Evolutionary conservation across 2,888 invertebrate genomes (phyloP).

Genomic region (Thymelicus acteon): DNA sequence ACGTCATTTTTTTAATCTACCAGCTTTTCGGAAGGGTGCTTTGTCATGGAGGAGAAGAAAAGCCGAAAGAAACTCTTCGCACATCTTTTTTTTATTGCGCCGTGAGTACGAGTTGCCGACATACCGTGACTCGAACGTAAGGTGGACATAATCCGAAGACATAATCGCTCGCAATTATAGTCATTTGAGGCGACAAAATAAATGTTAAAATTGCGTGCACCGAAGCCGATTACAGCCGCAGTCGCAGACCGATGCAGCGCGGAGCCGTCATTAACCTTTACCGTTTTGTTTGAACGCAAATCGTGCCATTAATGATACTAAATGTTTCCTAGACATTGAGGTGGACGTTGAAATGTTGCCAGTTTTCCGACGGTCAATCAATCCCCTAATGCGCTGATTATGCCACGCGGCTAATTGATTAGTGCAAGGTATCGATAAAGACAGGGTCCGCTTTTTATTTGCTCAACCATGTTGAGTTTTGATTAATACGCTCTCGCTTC

Average conservation of each 20-base stretch:
- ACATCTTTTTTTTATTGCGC: no score
- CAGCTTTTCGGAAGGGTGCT: no score
- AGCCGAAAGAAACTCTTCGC: no score
- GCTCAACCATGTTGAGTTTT: constrained; percentile 22
- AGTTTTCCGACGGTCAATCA: constrained; percentile 64
- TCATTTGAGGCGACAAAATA: constrained; percentile 37
- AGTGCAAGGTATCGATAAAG: constrained; percentile 47
- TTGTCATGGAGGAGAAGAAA: no score
- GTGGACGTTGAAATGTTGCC: constrained; percentile 54
- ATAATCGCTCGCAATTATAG: constrained; percentile 36
- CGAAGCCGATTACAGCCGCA: constrained; percentile 22
- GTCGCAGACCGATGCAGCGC: constrained; percentile 22
- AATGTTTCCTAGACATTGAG: constrained; percentile 61
- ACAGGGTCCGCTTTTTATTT: constrained; percentile 36
- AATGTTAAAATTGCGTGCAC: constrained; percentile 36
- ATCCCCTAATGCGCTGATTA: constrained; percentile 59
- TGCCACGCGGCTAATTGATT: constrained; percentile 55
- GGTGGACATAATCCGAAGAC: constrained; percentile 24
- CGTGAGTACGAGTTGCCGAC: constrained; percentile 27
- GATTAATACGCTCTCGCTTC: constrained; percentile 31
- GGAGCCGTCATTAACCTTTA: constrained; percentile 37
- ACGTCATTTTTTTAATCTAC: no score
- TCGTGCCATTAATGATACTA: constrained; percentile 51
- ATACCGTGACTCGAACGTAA: constrained; percentile 31
- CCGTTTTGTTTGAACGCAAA: constrained; percentile 37